Conservation (phyloP, 2,797 vertebrate genomes). For the Lerista edwardsae region DNA sequence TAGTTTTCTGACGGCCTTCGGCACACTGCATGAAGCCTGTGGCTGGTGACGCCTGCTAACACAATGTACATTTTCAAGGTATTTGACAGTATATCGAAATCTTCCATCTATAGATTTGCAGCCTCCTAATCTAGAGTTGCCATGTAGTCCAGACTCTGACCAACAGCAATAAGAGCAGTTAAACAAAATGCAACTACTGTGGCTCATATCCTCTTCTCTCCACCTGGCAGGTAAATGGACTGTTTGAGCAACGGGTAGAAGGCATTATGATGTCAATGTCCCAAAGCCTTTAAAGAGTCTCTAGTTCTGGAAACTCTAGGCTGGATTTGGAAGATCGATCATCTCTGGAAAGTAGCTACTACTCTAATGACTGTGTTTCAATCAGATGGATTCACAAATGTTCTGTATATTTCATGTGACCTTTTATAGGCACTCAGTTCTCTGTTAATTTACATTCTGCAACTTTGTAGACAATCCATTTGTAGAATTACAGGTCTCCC, state of each 20-base stretch:
- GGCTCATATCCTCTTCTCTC: neutral
- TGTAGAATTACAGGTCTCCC: neutral
- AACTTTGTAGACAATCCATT: neutral
- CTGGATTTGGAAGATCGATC: neutral
- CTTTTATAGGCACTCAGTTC: accelerated
- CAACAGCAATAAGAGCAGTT: neutral
- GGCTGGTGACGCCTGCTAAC: too few relatives aligned
- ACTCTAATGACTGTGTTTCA: accelerated
- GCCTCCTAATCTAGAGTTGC: neutral
- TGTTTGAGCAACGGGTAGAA: neutral
- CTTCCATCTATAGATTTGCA: neutral
- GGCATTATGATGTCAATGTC: neutral
- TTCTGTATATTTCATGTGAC: accelerated
- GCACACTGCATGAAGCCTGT: too few relatives aligned
- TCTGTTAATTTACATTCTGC: accelerated
- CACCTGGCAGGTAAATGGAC: neutral
- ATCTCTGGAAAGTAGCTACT: neutral
- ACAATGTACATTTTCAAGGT: neutral
- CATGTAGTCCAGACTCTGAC: neutral
- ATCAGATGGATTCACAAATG: accelerated
- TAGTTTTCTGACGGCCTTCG: too few relatives aligned
- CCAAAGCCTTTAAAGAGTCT: neutral
- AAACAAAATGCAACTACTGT: neutral
- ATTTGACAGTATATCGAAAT: neutral
- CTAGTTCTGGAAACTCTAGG: neutral